Evolutionary conservation across 2,797 vertebrate species (phyloP).

Genomic region (Crenuchus spilurus): DNA sequence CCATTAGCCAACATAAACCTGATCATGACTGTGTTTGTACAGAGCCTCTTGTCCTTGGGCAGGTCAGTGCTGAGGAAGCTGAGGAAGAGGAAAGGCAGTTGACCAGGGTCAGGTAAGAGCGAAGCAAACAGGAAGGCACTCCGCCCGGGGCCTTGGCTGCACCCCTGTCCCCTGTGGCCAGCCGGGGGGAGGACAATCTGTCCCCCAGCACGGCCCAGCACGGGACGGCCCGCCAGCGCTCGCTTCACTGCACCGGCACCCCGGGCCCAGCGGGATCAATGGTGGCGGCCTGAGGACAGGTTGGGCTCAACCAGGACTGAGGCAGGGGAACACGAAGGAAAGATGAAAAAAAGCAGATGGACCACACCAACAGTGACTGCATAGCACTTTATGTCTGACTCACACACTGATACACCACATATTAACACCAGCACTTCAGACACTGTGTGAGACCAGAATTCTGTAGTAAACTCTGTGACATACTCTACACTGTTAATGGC

Average conservation of each 20-base stretch:
- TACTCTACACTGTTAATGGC: no score
- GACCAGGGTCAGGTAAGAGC: constrained; percentile 75
- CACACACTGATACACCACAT: constrained; percentile 10
- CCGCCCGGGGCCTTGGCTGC: constrained; percentile 76
- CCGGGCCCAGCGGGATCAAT: constrained; percentile 66
- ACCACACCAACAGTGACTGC: constrained; percentile 29
- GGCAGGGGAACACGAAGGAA: constrained; percentile 41
- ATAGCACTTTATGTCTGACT: constrained; percentile 24
- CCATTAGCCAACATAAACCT: no score
- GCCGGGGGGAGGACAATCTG: constrained; percentile 81
- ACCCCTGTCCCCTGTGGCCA: constrained; percentile 71
- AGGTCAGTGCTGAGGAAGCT: constrained; percentile 42
- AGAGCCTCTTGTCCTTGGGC: constrained; percentile 42
- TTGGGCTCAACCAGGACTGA: constrained; percentile 60
- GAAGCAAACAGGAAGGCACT: constrained; percentile 77
- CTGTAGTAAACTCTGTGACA: no score
- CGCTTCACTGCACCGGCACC: constrained; percentile 73
- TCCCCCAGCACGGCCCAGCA: constrained; percentile 74
- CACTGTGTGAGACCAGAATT: no score
- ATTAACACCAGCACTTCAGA: no score
- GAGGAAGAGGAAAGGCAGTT: constrained; percentile 60
- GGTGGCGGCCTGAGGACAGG: constrained; percentile 40
- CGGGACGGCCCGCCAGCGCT: constrained; percentile 74
- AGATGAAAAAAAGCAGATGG: constrained; percentile 40
- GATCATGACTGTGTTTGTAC: no score